Evolutionary conservation across 2,113 vertebrate species (phyloP), one percentile per base, ranked within the genome.

Genomic region (Mastomys natalensis): DNA sequence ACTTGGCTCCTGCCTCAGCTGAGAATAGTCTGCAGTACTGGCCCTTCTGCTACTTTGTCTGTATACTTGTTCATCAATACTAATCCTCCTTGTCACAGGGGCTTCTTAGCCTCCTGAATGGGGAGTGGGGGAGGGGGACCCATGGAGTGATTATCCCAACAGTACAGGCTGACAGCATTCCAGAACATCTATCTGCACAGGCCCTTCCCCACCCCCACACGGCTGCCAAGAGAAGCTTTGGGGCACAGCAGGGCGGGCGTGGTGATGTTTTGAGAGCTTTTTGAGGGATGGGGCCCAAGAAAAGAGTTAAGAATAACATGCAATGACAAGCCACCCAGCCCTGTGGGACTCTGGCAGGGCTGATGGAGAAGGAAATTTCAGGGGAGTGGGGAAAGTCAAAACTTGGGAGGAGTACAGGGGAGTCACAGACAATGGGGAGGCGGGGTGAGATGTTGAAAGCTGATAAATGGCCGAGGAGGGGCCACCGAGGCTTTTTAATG

Each of bases 241-340:
- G 76, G 89, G 64, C 76, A 73, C 40, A 87, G 76, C 89, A 95
- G 84, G 34, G 78, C 88, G 93, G 95, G 93, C 37, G 81, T 97
- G 95, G 95, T 95, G 95, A 89, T 95, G 88, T 90, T 96, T 95
- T 93, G 94, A 97, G 89, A 92, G 77, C 53, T 93, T 97, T 97
- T 89, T 87, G 87, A 95, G 26, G 95, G 93, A 95, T 86, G 95
- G 90, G 90, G 85, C 76, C 76, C 58, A 13, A 95, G 93, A 81
- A 97, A 93, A 94, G 62, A 34, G 10, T 89, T 94, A 66, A 89
- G 85, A 93, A 31, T 91, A 68, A 90, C 97, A 66, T 93, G 97
- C 87, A 66, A 10, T 87, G 87, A 97, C 98, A 98, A 96, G 97
- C 62, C 96, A 94, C 93, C 97, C 92, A 97, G 82, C 92, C 96